Conservation (phyloP, 2,797 vertebrate species). For the Crocodylus rhombifer region DNA sequence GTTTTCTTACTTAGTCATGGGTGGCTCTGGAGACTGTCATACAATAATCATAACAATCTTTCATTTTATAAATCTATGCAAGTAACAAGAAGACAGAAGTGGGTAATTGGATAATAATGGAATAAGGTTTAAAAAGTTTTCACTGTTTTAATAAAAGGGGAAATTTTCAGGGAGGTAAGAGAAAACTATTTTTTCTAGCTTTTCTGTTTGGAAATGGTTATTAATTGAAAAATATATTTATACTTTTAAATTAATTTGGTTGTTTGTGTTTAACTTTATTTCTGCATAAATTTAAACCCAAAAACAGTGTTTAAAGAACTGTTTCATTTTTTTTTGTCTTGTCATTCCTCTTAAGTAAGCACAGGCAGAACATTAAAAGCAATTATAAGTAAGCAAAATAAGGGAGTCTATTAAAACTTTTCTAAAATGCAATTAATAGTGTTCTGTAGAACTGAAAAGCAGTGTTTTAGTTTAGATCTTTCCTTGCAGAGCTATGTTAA, state of each 20-base stretch:
- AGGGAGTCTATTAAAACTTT: background rate
- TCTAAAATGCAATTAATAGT: background rate
- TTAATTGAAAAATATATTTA: background rate
- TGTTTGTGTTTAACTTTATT: background rate
- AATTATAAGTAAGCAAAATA: background rate
- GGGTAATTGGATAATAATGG: background rate
- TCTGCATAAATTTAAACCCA: fast-evolving
- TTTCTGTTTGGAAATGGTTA: background rate
- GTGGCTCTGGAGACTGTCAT: background rate
- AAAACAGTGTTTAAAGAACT: fast-evolving
- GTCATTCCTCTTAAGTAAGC: background rate
- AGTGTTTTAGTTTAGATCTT: constrained; percentile 36
- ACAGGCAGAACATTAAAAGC: background rate
- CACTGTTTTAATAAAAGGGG: background rate
- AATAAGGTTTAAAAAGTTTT: background rate
- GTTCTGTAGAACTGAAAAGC: constrained; percentile 46
- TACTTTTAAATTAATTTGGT: background rate
- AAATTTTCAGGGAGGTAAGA: background rate
- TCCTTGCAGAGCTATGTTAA: constrained; percentile 59
- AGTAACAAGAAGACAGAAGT: background rate
- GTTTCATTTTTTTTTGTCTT: background rate
- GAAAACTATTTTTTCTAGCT: background rate
- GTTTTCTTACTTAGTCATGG: background rate
- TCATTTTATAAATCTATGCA: background rate
- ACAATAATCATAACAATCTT: background rate